Percentiles rank a stretch among this genome's conserved stretches.
phyloP scores from a whole-genome alignment of 2,888 invertebrate species.

The Athalia circularis region DNA sequence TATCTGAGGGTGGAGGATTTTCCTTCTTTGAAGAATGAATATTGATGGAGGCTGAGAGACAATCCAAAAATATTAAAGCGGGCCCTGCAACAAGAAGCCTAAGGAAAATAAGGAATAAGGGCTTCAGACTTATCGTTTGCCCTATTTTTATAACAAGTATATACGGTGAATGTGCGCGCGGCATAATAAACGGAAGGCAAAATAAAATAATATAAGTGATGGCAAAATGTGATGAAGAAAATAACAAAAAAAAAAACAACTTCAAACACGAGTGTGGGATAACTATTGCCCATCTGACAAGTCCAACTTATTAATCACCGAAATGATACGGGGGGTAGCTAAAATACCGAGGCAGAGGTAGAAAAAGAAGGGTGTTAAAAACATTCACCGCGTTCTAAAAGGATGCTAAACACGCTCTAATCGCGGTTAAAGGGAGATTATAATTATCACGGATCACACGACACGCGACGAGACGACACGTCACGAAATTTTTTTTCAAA shows the following conservation, averaged over 20 bases:
- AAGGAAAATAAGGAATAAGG: no score
- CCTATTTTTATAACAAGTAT: no score
- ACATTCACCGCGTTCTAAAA: constrained; percentile 9
- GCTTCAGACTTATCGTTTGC: no score
- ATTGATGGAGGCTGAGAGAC: constrained; percentile 19
- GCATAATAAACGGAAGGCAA: no score
- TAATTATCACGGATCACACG: constrained; percentile 5
- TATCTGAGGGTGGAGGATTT: not conserved
- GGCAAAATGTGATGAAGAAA: no score
- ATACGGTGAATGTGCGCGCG: no score
- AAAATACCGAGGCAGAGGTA: constrained; percentile 12
- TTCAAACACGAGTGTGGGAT: not conserved
- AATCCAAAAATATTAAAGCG: not conserved
- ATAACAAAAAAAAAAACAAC: not conserved
- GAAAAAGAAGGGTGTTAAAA: not conserved
- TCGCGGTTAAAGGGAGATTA: not conserved
- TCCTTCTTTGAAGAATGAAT: constrained; percentile 21
- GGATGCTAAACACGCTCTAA: constrained; percentile 1
- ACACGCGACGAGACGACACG: not conserved
- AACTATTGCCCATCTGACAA: constrained; percentile 16
- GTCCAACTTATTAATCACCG: constrained; percentile 22
- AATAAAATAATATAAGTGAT: no score
- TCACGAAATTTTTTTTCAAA: not conserved
- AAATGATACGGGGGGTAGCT: constrained; percentile 30
- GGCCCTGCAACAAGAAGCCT: no score